Base-by-base conservation (phyloP, 1,140 invertebrate genomes). In the Solenopsis invicta region DNA sequence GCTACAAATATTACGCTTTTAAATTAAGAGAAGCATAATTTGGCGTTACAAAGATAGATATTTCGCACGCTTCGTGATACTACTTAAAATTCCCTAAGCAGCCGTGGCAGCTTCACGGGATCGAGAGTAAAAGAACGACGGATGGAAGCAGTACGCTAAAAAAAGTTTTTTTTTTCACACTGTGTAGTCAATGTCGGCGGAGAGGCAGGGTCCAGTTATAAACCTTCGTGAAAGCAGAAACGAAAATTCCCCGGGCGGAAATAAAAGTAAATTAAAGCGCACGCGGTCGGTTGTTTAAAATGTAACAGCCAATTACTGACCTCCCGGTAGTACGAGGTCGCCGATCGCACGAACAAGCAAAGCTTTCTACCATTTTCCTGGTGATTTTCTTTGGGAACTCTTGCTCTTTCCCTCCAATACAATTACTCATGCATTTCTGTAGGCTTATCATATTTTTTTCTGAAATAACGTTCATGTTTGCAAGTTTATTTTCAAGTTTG, bases 181-280 rank as follows among this genome's bases (percentile, higher is more conserved):
- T 34, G 72, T 80, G 75, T 64, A 85, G 67, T 56, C 80, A 80
- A 78, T 87, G 66, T 77, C 37, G 56, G 52, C 52, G 45, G 29
- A 48, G 29, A 48, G 77, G 69, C 69, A 59, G 74, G 64, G 67
- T 74, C 78, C 69, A 82, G 90, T 90, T 90, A 92, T 89, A 91
- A 91, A 90, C 67, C 81, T 86, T 61, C 64, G 80, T 54, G 85
- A 89, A 90, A 89, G 88, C 71, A 82, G 84, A 56, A 91, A 87
- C 85, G 89, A 85, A 90, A 92, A 90, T 89, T 92, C 91, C 89
- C 91, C 21, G 21, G 86, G 62, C 75, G 82, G 71, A 92, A 91
- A 92, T 92, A 92, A 92, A 92, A 91, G 87, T 92, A 92, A 92
- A 92, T 92, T 92, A 92, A 92, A 92, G 91, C 76, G 56, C 72